Conservation (phyloP, 2,888 invertebrate species). For the Mythimna loreyi region DNA sequence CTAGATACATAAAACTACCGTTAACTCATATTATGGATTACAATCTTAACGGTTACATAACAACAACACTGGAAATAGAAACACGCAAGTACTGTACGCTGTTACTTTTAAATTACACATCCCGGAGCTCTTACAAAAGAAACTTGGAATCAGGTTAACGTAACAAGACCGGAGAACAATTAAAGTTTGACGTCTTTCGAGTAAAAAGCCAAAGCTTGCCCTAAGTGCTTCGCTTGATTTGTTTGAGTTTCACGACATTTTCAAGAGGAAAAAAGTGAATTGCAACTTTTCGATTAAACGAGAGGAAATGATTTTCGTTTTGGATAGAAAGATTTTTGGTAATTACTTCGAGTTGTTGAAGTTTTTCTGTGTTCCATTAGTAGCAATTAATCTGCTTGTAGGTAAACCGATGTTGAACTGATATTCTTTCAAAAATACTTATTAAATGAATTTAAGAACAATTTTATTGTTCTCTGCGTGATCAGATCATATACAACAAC, state of each 20-base stretch:
- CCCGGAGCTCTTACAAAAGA: slow-evolving; percentile 64
- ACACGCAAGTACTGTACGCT: slow-evolving; percentile 34
- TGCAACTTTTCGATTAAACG: slow-evolving; percentile 51
- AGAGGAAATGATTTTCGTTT: slow-evolving; percentile 42
- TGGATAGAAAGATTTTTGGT: slow-evolving; percentile 26
- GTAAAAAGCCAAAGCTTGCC: slow-evolving; percentile 69
- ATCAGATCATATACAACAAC: no score
- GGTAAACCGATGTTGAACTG: no score
- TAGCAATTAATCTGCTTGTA: neutral
- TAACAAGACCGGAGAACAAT: slow-evolving; percentile 80
- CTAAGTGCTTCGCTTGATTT: slow-evolving; percentile 84
- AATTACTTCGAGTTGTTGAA: slow-evolving; percentile 29
- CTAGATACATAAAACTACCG: no score
- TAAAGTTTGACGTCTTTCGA: slow-evolving; percentile 79
- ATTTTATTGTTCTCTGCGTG: no score
- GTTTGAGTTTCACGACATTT: slow-evolving; percentile 81
- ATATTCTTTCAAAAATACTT: neutral
- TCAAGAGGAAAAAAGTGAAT: slow-evolving; percentile 63
- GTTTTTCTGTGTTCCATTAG: neutral
- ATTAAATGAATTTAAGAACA: no score
- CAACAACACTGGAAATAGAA: slow-evolving; percentile 13
- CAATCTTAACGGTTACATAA: neutral
- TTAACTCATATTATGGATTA: neutral
- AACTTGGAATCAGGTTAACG: slow-evolving; percentile 73
- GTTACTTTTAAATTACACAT: slow-evolving; percentile 63